Percentiles rank a stretch among this genome's conserved stretches.
phyloP scores from a whole-genome alignment of 2,888 invertebrate genomes.

The Eurytoma californica region DNA sequence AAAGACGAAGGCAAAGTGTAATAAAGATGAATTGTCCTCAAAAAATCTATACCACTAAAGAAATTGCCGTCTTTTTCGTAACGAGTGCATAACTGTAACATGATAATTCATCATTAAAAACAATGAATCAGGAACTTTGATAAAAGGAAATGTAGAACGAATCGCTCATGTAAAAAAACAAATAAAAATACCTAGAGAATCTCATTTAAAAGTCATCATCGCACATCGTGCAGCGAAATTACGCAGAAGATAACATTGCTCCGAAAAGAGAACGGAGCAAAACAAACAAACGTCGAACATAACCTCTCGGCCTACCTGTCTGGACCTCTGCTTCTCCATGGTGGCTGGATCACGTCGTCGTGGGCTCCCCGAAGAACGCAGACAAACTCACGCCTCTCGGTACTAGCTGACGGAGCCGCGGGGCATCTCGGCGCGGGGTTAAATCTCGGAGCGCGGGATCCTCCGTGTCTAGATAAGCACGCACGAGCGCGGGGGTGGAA shows the following conservation, averaged over 20 bases:
- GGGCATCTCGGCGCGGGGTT: constrained; percentile 1
- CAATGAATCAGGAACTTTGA: too few species aligned
- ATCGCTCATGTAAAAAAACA: too few species aligned
- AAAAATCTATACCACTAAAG: too few species aligned
- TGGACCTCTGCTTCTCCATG: constrained; percentile 53
- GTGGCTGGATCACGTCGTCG: not conserved
- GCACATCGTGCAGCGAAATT: not conserved
- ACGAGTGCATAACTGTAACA: too few species aligned
- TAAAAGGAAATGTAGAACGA: too few species aligned
- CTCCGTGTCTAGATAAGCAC: not conserved
- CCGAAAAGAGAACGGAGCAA: not conserved
- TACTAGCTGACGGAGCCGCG: not conserved
- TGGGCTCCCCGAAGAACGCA: not conserved
- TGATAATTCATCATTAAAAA: too few species aligned
- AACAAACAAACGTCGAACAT: constrained; percentile 20
- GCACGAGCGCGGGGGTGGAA: too few species aligned
- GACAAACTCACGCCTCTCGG: not conserved
- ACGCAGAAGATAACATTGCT: not conserved
- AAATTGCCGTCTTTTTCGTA: too few species aligned
- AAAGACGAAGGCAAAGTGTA: too few species aligned
- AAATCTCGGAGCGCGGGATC: not conserved
- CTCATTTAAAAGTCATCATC: not conserved
- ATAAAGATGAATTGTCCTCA: too few species aligned
- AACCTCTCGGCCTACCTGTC: constrained; percentile 47
- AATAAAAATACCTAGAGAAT: too few species aligned